Percentiles rank a stretch among this genome's conserved stretches.
These are phyloP conservation scores for Vultur gryphus DNA, from an alignment of 2,797 vertebrate genomes.

Conservation along the genomic window DNA sequence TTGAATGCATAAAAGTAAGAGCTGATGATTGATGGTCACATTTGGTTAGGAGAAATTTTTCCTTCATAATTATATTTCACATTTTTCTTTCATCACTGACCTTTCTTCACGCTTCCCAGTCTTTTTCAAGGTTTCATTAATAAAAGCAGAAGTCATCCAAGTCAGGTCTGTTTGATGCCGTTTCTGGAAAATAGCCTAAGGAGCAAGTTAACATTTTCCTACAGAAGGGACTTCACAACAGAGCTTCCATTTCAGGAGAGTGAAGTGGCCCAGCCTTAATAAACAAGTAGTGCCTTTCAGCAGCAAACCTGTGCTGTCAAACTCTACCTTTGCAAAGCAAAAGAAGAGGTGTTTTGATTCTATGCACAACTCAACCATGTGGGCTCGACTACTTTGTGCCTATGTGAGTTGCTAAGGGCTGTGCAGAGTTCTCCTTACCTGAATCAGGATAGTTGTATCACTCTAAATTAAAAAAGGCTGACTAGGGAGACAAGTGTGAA, in stretches of 20 bases:
- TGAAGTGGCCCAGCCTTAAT: not conserved
- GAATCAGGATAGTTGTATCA: not conserved
- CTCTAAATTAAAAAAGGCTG: not conserved
- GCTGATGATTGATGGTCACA: not conserved
- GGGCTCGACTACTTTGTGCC: not conserved
- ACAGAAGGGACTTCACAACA: not conserved
- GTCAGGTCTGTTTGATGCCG: not conserved
- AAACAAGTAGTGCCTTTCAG: not conserved
- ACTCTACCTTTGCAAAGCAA: not conserved
- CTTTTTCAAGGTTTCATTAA: conserved; percentile 3
- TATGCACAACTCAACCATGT: not conserved
- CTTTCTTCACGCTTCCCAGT: conserved; percentile 11
- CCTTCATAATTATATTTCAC: not conserved
- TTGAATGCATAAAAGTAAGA: not conserved
- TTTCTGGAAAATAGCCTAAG: not conserved
- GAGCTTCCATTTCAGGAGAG: not conserved
- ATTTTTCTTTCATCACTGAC: conserved; percentile 2
- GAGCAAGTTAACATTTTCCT: conserved; percentile 19
- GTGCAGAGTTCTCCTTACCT: not conserved
- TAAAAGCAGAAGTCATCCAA: not conserved
- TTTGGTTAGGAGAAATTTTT: not conserved
- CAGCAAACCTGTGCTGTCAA: not conserved
- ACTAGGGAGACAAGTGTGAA: not conserved
- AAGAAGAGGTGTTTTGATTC: not conserved
- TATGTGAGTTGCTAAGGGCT: not conserved